Base-by-base conservation (phyloP, 1,140 invertebrate genomes). In the Pseudomyrmex gracilis region DNA sequence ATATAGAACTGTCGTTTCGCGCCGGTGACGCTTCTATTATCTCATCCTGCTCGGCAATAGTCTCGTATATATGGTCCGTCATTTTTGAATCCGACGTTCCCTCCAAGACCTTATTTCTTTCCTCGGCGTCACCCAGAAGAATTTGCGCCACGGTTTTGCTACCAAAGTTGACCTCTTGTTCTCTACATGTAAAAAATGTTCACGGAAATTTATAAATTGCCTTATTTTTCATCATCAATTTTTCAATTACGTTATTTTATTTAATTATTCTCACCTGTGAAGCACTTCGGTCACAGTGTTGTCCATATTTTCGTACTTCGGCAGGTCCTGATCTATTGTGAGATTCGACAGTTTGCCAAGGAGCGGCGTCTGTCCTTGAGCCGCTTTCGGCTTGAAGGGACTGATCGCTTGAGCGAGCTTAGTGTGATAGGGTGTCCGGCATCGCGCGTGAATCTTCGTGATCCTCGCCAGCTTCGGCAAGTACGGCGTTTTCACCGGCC, bases 1-100 rank as follows among this genome's bases (percentile, higher is more conserved):
- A 93, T 2, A 94, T 89, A 0, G 93, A 93, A 67, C 94, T 94
- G 61, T 94, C 93, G 74, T 94, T 94, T 68, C 93, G 93, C 13
- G 74, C 20, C 0, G 88, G 63, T 8, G 78, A 80, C 12, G 90
- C 88, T 0, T 90, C 77, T 9, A 74, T 61, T 17, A 64, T 45
- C 53, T 85, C 77, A 9, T 64, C 61, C 10, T 47, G 47, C 9
- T 74, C 87, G 2, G 63, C 73, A 73, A 93, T 92, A 22, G 89
- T 89, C 74, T 93, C 93, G 63, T 93, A 92, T 10, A 90, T 89
- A 20, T 92, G 89, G 34, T 89, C 84, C 1, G 73, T 83, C 24
- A 80, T 83, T n/a, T 34, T 51, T 0, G 34, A 12, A 13, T 64
- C 73, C 47, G 64, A 57, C 7, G 51, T 4, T 86, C 82, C 43